phyloP scores from a whole-genome alignment of 1,140 invertebrate genomes.

The Pentalonia nigronervosa region DNA sequence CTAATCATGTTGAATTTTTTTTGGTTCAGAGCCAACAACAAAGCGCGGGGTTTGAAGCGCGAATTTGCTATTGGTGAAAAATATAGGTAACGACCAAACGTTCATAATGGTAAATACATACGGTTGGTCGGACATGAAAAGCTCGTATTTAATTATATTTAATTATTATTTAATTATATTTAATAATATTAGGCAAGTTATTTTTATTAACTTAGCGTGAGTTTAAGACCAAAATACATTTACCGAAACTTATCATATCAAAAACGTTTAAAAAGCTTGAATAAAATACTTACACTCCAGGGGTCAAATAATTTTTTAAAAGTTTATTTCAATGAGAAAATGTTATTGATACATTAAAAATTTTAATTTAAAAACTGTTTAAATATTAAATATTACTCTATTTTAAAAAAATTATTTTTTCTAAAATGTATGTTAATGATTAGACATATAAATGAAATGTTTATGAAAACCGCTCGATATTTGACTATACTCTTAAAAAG shows the following conservation, averaged over 20 bases:
- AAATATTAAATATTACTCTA: not conserved
- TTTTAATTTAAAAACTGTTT: not conserved
- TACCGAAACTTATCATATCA: not conserved
- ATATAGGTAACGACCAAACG: constrained; percentile 37
- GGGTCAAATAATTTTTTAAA: not conserved
- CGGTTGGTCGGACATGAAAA: constrained; percentile 45
- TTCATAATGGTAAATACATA: constrained; percentile 48
- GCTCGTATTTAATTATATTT: not conserved
- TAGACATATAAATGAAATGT: not conserved
- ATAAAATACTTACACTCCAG: not conserved
- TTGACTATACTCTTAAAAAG: not conserved
- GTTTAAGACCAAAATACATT: not conserved
- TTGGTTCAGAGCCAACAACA: constrained; percentile 5
- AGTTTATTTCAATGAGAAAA: not conserved
- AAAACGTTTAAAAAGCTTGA: not conserved
- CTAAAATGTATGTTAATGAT: not conserved
- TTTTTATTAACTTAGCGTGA: not conserved
- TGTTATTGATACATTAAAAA: not conserved
- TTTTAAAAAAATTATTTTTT: not conserved
- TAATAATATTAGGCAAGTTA: not conserved
- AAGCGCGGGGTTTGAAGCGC: constrained; percentile 33
- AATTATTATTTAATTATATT: too few species aligned
- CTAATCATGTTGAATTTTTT: constrained; percentile 43
- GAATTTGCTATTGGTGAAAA: not conserved
- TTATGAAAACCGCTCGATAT: not conserved